Evolutionary conservation across 1,140 invertebrate genomes (phyloP), one percentile per base, ranked within the genome.

Genomic region (Bombus turneri): DNA sequence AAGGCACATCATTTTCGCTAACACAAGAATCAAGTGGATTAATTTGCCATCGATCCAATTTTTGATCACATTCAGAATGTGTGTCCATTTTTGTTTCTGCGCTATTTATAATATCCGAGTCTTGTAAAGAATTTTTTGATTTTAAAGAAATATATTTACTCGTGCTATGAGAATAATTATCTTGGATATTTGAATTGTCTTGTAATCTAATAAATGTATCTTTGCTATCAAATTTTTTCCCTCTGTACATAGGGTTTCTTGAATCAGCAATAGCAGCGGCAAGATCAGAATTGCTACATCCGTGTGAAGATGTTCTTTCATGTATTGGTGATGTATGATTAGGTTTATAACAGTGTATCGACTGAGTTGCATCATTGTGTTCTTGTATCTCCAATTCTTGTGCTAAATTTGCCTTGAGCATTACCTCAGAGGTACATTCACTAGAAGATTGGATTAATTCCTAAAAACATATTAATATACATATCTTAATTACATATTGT

Each of bases 1-100:
- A 88, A 79, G 90, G 87, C 84, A 91, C 84, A 73, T 87, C 86
- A 18, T 86, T 88, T 77, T 92, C 83, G 28, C 82, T 47, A 72
- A 68, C 57, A 57, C 39, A 82, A 1, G 85, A 53, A 53, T 88
- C 86, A 31, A 90, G 72, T 15, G 89, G 89, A 31, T 90, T 81
- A 57, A 90, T 57, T 37, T 73, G 88, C 89, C 89, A 90, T 39
- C 53, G 74, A 4, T 86, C 83, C 31, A 91, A 18, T 13, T 83
- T 85, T 34, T 87, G 62, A 22, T 84, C 37, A 10, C 64, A 22
- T 41, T 87, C 78, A 6, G 28, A 53, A 31, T 83, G 53, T 1
- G 39, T 22, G 13, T 88, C 82, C 53, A 69, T 53, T 13, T 85
- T 87, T 28, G 13, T 79, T 37, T 68, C 81, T 53, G 25, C 41